Percentiles rank a stretch among this genome's conserved stretches.
phyloP scores from a whole-genome alignment of 2,113 vertebrate genomes.

The Seriola quinqueradiata region DNA sequence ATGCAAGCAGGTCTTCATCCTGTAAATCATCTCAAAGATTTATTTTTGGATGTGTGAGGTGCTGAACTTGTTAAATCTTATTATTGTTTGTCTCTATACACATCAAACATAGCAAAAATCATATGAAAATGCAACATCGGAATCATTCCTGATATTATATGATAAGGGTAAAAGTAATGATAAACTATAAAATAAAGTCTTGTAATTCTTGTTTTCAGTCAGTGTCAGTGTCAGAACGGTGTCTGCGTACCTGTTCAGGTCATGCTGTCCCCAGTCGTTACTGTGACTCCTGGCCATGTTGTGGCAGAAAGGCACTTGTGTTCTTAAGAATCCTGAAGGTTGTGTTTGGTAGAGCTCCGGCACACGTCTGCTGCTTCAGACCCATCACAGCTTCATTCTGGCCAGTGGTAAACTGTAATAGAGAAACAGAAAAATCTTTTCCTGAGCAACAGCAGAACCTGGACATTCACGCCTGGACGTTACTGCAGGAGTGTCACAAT shows the following conservation, averaged over 20 bases:
- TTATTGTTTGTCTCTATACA: too few relatives aligned
- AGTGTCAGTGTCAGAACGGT: not conserved
- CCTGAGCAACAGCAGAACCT: not conserved
- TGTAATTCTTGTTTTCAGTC: not conserved
- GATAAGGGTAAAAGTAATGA: too few relatives aligned
- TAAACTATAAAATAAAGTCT: not conserved
- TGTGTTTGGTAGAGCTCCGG: constrained; percentile 82
- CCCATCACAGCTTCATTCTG: constrained; percentile 45
- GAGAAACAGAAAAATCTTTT: constrained; percentile 10
- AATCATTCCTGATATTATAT: not conserved
- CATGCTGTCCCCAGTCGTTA: constrained; percentile 88
- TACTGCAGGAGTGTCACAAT: constrained; percentile 5
- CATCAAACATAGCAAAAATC: too few relatives aligned
- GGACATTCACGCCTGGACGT: not conserved
- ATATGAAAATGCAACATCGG: too few relatives aligned
- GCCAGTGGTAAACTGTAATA: constrained; percentile 54
- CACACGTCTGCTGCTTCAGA: constrained; percentile 57
- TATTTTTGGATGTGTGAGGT: not conserved
- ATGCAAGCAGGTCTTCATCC: not conserved
- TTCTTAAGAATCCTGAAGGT: constrained; percentile 81
- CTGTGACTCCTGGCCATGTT: constrained; percentile 85
- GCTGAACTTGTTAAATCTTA: not conserved
- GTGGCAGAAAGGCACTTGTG: constrained; percentile 45
- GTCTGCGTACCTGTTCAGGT: constrained; percentile 87
- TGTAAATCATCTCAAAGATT: not conserved